Evolutionary conservation across 2,797 vertebrate genomes (phyloP).

Genomic region (Peromyscus aztecus): DNA sequence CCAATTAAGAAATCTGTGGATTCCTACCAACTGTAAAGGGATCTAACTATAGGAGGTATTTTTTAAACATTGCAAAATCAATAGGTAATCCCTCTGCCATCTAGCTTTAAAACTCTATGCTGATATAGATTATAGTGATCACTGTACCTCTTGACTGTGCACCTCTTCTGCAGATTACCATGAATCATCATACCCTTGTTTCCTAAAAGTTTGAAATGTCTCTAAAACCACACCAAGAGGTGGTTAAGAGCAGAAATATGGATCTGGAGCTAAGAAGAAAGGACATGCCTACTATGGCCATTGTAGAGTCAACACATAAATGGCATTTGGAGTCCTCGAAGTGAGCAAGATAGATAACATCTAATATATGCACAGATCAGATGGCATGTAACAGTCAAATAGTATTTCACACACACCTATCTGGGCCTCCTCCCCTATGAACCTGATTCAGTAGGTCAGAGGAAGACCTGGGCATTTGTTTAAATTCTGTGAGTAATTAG

Average conservation of each 20-base stretch:
- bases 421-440: background rate
- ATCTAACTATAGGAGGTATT: constrained; percentile 70
- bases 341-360: background rate
- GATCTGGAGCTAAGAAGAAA: background rate
- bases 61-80: constrained; percentile 68
- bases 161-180: constrained; percentile 57
- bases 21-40: constrained; percentile 77
- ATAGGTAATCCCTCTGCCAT: constrained; percentile 65
- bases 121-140: constrained; percentile 41
- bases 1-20: constrained; percentile 82
- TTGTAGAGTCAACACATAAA: background rate
- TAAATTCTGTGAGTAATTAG: background rate
- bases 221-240: background rate
- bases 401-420: background rate
- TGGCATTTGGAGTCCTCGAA: background rate
- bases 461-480: background rate
- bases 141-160: background rate
- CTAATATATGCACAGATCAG: background rate
- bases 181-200: background rate
- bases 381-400: background rate
- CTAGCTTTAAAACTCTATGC: constrained; percentile 68
- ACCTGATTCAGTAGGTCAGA: background rate
- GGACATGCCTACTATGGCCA: background rate
- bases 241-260: background rate
- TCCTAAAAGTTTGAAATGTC: constrained; percentile 15